Evolutionary conservation across 2,888 invertebrate genomes (phyloP), one percentile per base, ranked within the genome.

Genomic region (Drosophila tanythrix): DNA sequence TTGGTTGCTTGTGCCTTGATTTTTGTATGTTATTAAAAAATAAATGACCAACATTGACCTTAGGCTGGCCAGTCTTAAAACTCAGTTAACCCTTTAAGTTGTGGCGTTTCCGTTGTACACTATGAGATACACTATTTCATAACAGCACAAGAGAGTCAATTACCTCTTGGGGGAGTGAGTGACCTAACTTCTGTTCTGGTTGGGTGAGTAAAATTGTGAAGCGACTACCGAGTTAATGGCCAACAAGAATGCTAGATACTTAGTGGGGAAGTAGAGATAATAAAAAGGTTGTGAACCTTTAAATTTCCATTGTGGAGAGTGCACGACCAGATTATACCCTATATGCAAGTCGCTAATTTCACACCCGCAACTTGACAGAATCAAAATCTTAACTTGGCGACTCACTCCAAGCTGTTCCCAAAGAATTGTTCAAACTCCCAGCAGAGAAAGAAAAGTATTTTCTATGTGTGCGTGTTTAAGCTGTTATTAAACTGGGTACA

Each of bases 251-350:
- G 84, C 74, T 79, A 68, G 70, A 76, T 77, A 56, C 38, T 56
- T 40, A 79, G 76, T 76, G 69, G 71, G 60, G 70, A 63, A 57
- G 61, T 55, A 51, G 38, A 75, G 64, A 68, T 80, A 73, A 74
- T 84, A 69, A 74, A 80, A 76, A 84, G 89, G 82, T 87, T 80
- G 78, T 89, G 88, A 87, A 82, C 89, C 83, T 71, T 70, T 15
- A 21, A 29, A 48, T 36, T 60, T 29, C 21, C 13, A 4, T 1
- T 8, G 15, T 11, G 3, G 21, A 27, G 55, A 25, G 18, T 27
- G 48, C 33, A 18, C 13, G 2, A 27, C 48, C 7, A 48, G 8
- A 35, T n/a, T 3, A 35, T 74, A 59, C 48, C 48, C 48, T 50
- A 8, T 25, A 27, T 15, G 7, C 3, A 8, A 15, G 13, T 25